These are phyloP conservation scores for Zootoca vivipara DNA, from an alignment of 2,113 vertebrate genomes.

Conservation along the genomic window DNA sequence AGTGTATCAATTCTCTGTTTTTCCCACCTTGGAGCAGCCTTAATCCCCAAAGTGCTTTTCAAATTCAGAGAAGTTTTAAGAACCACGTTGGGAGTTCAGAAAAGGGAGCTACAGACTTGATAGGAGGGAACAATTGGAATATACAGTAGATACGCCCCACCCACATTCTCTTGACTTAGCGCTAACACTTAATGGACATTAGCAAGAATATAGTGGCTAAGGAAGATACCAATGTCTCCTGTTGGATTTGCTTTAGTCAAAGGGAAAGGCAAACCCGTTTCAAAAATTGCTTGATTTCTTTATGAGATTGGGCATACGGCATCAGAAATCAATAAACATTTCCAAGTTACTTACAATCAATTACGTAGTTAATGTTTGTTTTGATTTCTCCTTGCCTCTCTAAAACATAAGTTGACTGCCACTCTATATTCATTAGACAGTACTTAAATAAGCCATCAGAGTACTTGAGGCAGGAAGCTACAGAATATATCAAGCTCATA, in stretches of 20 bases:
- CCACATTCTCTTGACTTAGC: neutral
- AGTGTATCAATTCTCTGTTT: neutral
- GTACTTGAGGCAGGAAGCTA: conserved; percentile 3
- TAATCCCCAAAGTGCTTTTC: neutral
- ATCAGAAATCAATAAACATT: conserved; percentile 28
- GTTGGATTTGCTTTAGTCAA: neutral
- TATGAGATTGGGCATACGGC: neutral
- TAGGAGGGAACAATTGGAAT: too few relatives aligned
- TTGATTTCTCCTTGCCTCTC: conserved; percentile 5
- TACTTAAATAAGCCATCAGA: conserved; percentile 22
- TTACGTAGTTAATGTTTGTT: conserved; percentile 21
- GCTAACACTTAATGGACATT: neutral
- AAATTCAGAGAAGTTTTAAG: neutral
- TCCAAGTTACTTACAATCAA: conserved; percentile 24
- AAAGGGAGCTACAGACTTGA: neutral
- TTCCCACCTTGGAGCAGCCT: neutral
- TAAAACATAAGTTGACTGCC: conserved; percentile 13
- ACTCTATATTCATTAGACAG: conserved; percentile 22
- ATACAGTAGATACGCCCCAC: too few relatives aligned
- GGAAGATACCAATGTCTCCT: neutral
- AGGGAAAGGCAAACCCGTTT: neutral
- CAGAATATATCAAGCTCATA: neutral
- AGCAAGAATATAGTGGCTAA: neutral
- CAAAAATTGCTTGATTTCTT: conserved; percentile 12
- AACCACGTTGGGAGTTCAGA: neutral